These are phyloP conservation scores for Diarsia dahlii DNA, from an alignment of 2,888 invertebrate genomes.

Conservation along the genomic window DNA sequence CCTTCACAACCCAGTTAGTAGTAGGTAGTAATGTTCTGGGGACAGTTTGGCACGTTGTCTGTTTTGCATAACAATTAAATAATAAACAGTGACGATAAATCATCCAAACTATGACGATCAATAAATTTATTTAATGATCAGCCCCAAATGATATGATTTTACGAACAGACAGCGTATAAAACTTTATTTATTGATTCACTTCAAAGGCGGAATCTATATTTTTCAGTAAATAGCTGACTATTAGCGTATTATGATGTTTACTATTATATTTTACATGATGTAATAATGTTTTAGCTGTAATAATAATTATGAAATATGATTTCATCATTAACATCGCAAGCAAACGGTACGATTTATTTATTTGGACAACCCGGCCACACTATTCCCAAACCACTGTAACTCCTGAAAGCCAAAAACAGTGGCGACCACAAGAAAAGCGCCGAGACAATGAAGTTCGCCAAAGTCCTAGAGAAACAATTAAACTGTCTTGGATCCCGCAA, in stretches of 20 bases:
- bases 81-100: neutral
- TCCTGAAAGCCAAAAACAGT: too few species aligned
- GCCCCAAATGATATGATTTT: constrained; percentile 13
- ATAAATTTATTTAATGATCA: constrained; percentile 21
- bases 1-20: too few species aligned
- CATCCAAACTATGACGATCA: neutral
- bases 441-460: too few species aligned
- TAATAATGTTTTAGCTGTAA: neutral
- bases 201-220: constrained; percentile 32
- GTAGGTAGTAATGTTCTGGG: too few species aligned
- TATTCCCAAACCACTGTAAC: too few species aligned
- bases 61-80: neutral
- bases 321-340: neutral
- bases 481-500: too few species aligned
- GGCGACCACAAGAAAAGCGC: too few species aligned
- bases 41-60: neutral
- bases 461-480: too few species aligned
- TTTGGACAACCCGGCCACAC: too few species aligned
- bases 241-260: neutral
- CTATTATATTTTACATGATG: constrained; percentile 1
- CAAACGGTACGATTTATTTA: neutral
- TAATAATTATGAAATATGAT: neutral
- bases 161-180: neutral
- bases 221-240: constrained; percentile 10
- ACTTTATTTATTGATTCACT: constrained; percentile 35